Percentiles rank a stretch among this genome's conserved stretches.
Conservation (phyloP, 2,113 vertebrate genomes). For the Ictalurus furcatus region DNA sequence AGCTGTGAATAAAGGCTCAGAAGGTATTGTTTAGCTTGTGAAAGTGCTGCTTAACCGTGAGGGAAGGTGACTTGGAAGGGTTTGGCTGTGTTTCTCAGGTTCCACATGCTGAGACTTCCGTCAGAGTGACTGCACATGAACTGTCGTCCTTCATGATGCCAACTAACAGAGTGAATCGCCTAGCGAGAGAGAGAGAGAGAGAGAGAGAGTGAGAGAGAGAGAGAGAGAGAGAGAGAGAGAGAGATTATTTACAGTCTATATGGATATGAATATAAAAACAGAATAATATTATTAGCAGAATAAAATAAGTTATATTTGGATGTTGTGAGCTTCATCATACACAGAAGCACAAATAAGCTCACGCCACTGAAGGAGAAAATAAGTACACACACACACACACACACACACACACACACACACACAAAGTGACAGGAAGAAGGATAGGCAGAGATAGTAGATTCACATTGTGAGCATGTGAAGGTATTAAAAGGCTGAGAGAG, state of each 20-base stretch:
- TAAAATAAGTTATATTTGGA: background rate
- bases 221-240: background rate
- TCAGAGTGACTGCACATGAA: slow-evolving; percentile 99
- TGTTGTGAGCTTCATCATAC: background rate
- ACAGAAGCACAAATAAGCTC: background rate
- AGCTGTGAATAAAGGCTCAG: slow-evolving; percentile 9
- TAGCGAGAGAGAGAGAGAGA: slow-evolving; percentile 56
- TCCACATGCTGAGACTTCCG: slow-evolving; percentile 95
- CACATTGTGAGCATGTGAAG: no score
- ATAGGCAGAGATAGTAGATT: slow-evolving; percentile 8
- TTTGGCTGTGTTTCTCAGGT: slow-evolving; percentile 88
- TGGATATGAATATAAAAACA: background rate
- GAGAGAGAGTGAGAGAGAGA: background rate
- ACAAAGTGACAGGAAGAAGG: background rate
- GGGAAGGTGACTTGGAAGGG: slow-evolving; percentile 95
- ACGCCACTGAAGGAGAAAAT: background rate
- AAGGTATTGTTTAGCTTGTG: background rate
- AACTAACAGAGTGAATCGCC: slow-evolving; percentile 96
- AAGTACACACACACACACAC: slow-evolving; percentile 15
- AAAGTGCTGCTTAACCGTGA: slow-evolving; percentile 82
- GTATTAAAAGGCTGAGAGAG: background rate
- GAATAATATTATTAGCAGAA: background rate
- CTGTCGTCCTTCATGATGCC: slow-evolving; percentile 97
- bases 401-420: slow-evolving; percentile 1
- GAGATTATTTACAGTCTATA: background rate